Conservation (phyloP, 2,113 vertebrate genomes). For the Pseudorasbora parva region DNA sequence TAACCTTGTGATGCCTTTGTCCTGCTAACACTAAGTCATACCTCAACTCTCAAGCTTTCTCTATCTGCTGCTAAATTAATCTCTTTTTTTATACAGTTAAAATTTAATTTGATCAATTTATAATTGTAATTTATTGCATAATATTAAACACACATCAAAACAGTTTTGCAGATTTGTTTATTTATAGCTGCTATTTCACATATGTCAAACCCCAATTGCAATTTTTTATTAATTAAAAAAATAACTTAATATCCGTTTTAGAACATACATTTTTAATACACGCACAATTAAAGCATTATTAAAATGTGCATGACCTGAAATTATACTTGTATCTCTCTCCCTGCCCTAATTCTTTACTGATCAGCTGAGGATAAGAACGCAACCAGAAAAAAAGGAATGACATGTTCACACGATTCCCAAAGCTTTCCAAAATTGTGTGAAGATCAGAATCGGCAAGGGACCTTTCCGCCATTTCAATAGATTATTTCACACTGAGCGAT, state of each 20-base stretch:
- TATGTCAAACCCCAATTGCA: background rate
- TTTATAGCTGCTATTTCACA: background rate
- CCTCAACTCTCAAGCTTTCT: background rate
- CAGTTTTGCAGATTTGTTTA: background rate
- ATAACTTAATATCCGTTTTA: background rate
- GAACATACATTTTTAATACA: background rate
- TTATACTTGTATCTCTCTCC: background rate
- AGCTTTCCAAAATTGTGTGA: constrained; percentile 12
- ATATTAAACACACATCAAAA: background rate
- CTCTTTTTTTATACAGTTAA: background rate
- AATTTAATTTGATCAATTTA: background rate
- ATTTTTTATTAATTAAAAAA: background rate
- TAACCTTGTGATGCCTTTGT: background rate
- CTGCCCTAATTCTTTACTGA: constrained; percentile 5
- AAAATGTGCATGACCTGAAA: background rate
- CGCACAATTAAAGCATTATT: background rate
- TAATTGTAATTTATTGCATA: background rate
- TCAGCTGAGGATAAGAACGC: background rate
- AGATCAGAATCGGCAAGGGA: background rate
- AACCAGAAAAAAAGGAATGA: background rate
- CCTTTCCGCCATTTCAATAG: background rate
- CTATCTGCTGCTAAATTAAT: background rate
- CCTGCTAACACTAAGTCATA: background rate
- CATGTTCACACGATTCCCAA: constrained; percentile 23
- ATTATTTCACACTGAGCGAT: constrained; percentile 24